Conservation (phyloP, 2,888 invertebrate species). For the Chymomyza amoena region DNA sequence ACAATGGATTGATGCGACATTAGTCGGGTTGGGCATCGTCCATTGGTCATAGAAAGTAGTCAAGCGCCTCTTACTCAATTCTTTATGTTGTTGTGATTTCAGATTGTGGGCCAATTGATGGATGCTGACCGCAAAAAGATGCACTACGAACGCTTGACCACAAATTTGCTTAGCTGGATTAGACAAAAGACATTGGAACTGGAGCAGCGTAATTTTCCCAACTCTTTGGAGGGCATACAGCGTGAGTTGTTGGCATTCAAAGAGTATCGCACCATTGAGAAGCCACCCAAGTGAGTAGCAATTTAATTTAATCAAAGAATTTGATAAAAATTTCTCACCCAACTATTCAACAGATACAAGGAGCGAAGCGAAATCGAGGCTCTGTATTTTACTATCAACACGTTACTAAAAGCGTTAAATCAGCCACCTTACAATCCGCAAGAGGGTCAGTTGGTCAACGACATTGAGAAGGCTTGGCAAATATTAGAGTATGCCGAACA, state of each 20-base stretch:
- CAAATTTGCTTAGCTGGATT: conserved; percentile 96
- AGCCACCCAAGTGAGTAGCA: conserved; percentile 92
- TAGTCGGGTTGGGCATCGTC: conserved; percentile 39
- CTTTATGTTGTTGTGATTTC: conserved; percentile 29
- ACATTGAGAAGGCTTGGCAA: conserved; percentile 97
- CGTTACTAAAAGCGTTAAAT: conserved; percentile 95
- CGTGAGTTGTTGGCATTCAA: conserved; percentile 93
- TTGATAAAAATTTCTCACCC: not conserved
- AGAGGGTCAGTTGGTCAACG: conserved; percentile 95
- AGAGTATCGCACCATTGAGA: conserved; percentile 96
- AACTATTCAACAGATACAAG: conserved; percentile 85
- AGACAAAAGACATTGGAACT: conserved; percentile 89
- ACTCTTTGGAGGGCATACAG: conserved; percentile 96
- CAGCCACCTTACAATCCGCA: conserved; percentile 91
- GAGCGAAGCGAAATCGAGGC: conserved; percentile 98
- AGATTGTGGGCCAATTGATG: conserved; percentile 98
- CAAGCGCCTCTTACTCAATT: conserved; percentile 31
- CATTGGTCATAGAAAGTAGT: conserved; percentile 51
- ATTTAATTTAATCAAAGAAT: not conserved
- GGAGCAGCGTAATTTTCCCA: conserved; percentile 93
- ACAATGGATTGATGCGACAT: conserved; percentile 41
- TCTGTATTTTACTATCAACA: conserved; percentile 97
- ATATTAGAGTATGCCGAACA: conserved; percentile 95
- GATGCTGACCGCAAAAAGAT: conserved; percentile 95
- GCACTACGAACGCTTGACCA: conserved; percentile 91